Conservation (phyloP, 2,113 vertebrate genomes). For the Halcyon malimbica region DNA sequence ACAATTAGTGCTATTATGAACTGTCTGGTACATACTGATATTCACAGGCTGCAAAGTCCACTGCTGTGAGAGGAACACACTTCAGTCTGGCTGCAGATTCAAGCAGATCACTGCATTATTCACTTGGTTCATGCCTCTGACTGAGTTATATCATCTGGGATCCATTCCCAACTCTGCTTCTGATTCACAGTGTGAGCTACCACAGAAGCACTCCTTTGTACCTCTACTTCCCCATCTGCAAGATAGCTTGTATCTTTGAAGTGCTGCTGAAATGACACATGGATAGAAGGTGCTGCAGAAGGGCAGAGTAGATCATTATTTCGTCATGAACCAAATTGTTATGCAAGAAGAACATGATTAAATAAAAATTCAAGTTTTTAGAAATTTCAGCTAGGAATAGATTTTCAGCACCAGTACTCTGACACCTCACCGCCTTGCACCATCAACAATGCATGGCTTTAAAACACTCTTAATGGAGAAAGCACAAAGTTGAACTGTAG, state of each 20-base stretch:
- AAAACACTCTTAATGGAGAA: constrained; percentile 23
- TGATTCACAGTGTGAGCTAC: neutral
- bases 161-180: neutral
- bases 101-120: neutral
- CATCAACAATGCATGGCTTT: constrained; percentile 3
- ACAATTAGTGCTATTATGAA: neutral
- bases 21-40: neutral
- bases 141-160: neutral
- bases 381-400: neutral
- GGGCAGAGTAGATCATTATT: neutral
- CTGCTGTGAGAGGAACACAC: neutral
- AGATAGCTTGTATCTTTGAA: neutral
- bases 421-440: neutral
- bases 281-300: neutral
- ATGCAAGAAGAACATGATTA: neutral
- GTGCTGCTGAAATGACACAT: neutral
- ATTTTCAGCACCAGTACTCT: neutral
- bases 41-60: neutral
- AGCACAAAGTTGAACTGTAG: constrained; percentile 58
- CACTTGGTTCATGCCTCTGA: neutral
- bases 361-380: neutral
- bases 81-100: neutral
- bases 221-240: neutral
- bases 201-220: neutral
- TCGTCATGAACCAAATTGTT: neutral